Evolutionary conservation across 1,140 invertebrate genomes (phyloP).

Genomic region (Pinna nobilis): DNA sequence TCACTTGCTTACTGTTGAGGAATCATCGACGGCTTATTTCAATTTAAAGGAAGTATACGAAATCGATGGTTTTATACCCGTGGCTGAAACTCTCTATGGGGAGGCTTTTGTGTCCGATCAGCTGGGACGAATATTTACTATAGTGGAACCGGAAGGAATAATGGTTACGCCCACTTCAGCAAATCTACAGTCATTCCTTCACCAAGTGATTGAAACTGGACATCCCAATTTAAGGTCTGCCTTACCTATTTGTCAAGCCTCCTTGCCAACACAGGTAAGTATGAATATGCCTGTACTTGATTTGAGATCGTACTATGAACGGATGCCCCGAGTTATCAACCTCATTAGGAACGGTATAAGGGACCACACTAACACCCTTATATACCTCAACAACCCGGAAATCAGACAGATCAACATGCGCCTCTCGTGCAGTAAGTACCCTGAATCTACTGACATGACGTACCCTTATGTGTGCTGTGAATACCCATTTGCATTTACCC

Average conservation of each 20-base stretch:
- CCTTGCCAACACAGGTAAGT: no score
- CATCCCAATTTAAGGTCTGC: no score
- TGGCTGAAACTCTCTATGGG: no score
- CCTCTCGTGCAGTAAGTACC: not conserved
- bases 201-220: not conserved
- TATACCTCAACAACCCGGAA: not conserved
- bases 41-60: no score
- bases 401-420: not conserved
- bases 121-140: not conserved
- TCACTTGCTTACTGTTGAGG: no score
- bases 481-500: conserved; percentile 3
- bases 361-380: not conserved
- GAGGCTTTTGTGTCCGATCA: not conserved
- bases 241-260: no score
- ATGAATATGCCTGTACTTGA: not conserved
- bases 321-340: not conserved
- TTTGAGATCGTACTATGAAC: not conserved
- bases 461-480: not conserved
- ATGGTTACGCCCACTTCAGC: not conserved
- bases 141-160: not conserved
- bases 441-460: not conserved
- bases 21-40: no score
- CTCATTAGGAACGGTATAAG: conserved; percentile 6
- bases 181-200: not conserved
- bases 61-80: no score